These are phyloP conservation scores for Gephyroberyx darwinii DNA, from an alignment of 2,797 vertebrate genomes.

Conservation along the genomic window DNA sequence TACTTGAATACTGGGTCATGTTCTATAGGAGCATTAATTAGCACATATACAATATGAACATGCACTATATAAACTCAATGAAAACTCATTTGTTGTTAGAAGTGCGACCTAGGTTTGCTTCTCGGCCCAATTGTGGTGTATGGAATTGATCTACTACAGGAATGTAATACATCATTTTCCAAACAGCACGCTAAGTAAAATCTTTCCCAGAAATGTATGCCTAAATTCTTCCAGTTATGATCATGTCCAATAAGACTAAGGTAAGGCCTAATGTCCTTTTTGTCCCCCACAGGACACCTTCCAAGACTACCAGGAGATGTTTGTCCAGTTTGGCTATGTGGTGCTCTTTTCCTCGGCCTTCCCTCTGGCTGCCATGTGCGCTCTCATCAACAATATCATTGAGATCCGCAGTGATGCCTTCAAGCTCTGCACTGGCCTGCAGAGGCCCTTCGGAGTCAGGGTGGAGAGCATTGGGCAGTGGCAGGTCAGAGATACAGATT, in stretches of 20 bases:
- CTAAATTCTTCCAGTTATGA: not conserved
- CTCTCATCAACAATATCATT: conserved; percentile 96
- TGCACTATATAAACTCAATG: too few species aligned
- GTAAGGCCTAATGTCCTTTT: not conserved
- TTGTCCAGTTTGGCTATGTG: conserved; percentile 97
- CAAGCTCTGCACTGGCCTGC: conserved; percentile 95
- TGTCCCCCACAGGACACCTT: conserved; percentile 88
- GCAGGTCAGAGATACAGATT: conserved; percentile 85
- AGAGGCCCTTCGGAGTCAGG: conserved; percentile 91
- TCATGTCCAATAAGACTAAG: not conserved
- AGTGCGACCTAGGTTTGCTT: too few species aligned
- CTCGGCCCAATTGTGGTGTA: too few species aligned
- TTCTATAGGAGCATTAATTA: too few species aligned
- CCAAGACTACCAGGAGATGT: conserved; percentile 99
- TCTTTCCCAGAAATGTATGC: not conserved
- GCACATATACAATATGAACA: too few species aligned
- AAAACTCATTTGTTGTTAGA: not conserved
- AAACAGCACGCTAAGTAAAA: not conserved
- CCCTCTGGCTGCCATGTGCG: conserved; percentile 94
- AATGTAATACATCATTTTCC: not conserved
- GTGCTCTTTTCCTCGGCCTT: conserved; percentile 98
- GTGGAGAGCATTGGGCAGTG: conserved; percentile 96
- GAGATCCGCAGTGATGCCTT: conserved; percentile 98
- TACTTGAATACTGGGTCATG: too few species aligned
- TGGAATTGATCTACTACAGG: not conserved